Evolutionary conservation across 2,797 vertebrate species (phyloP).

Genomic region (Megalops cyprinoides): DNA sequence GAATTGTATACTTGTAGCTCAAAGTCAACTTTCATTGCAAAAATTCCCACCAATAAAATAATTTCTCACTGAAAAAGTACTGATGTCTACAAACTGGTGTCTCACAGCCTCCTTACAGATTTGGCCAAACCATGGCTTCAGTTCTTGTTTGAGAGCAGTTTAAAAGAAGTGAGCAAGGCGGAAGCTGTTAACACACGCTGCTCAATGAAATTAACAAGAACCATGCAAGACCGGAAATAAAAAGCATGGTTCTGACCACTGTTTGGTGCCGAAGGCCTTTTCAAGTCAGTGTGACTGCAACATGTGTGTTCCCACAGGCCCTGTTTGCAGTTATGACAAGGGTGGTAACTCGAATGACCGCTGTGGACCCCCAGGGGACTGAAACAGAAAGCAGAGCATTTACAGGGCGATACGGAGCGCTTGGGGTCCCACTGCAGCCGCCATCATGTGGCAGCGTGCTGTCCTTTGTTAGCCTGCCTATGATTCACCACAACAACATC

Average conservation of each 20-base stretch:
- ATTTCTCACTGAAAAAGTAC: too few species aligned
- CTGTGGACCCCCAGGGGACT: constrained; percentile 8
- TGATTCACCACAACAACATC: too few species aligned
- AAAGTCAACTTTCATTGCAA: too few species aligned
- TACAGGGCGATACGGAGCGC: neutral
- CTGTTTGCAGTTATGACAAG: constrained; percentile 48
- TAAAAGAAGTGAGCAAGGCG: constrained; percentile 2
- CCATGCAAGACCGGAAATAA: constrained; percentile 28
- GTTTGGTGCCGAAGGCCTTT: constrained; percentile 21
- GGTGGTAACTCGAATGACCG: constrained; percentile 23
- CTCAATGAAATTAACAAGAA: constrained; percentile 25
- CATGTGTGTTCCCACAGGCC: constrained; percentile 28
- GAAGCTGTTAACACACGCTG: neutral
- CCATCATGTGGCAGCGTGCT: neutral
- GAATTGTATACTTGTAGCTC: too few species aligned
- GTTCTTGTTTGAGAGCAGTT: neutral
- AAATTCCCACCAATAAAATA: too few species aligned
- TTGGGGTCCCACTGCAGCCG: neutral
- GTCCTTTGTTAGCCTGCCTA: too few species aligned
- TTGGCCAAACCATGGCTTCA: neutral
- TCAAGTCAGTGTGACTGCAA: constrained; percentile 5
- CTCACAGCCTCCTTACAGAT: neutral
- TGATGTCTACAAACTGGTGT: too few species aligned
- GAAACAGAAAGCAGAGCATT: neutral
- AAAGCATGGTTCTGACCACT: neutral